phyloP scores from a whole-genome alignment of 2,113 vertebrate species.

The Gymnobelideus leadbeateri region DNA sequence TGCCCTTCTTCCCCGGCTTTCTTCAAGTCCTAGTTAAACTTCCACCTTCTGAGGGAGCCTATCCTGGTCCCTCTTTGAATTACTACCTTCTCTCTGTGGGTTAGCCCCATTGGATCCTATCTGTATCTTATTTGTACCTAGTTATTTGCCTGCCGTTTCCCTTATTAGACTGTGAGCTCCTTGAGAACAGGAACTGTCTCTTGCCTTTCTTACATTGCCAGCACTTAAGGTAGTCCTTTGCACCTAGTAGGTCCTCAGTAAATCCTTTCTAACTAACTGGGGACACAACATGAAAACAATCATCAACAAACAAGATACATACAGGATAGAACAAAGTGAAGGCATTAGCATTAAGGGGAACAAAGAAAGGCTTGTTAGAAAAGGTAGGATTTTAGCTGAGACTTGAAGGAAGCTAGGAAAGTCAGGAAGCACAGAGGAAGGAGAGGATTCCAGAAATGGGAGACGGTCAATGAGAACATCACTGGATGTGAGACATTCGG shows the following conservation, averaged over 20 bases:
- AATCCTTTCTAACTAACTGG: neutral
- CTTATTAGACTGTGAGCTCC: neutral
- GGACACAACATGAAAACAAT: conserved; percentile 28
- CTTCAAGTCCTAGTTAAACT: too few species aligned
- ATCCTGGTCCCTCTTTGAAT: too few species aligned
- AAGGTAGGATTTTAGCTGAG: neutral
- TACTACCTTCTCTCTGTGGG: too few species aligned
- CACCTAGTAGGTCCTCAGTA: conserved; percentile 17
- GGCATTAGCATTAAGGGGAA: conserved; percentile 1
- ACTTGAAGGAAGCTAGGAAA: neutral
- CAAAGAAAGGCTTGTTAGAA: neutral
- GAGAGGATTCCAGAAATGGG: too few species aligned
- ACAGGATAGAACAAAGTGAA: conserved; percentile 28
- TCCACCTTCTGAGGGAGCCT: too few species aligned
- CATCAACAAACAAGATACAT: conserved; percentile 33
- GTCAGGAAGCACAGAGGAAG: neutral
- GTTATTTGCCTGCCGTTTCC: neutral
- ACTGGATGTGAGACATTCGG: neutral
- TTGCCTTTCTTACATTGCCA: too few species aligned
- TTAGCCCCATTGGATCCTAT: too few species aligned
- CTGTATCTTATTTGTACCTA: neutral
- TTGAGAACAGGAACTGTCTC: too few species aligned
- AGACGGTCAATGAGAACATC: neutral
- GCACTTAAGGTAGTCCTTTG: too few species aligned
- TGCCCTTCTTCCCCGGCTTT: neutral